Percentiles rank a stretch among this genome's conserved stretches.
Conservation (phyloP, 2,888 invertebrate species). For the Villa cingulata region DNA sequence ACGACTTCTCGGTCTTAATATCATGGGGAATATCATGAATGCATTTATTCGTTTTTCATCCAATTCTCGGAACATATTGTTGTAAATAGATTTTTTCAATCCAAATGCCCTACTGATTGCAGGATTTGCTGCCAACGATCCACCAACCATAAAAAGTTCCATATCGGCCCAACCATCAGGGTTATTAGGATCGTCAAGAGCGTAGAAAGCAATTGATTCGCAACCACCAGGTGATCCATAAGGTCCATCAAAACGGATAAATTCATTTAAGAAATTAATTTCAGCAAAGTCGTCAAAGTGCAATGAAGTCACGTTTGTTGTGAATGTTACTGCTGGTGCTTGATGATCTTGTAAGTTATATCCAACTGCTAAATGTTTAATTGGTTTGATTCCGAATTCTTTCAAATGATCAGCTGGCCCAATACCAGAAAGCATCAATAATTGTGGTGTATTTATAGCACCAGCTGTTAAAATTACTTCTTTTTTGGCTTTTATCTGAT, state of each 20-base stretch:
- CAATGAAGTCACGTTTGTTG: slow-evolving; percentile 34
- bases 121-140: slow-evolving; percentile 35
- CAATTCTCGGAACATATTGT: slow-evolving; percentile 36
- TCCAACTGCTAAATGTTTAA: slow-evolving; percentile 49
- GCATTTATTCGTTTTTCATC: slow-evolving; percentile 31
- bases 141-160: slow-evolving; percentile 52
- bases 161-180: slow-evolving; percentile 49
- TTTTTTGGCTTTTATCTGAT: slow-evolving; percentile 41
- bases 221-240: slow-evolving; percentile 44
- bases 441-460: slow-evolving; percentile 65
- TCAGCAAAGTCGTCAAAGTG: slow-evolving; percentile 31
- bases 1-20: slow-evolving; percentile 54
- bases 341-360: slow-evolving; percentile 51
- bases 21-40: slow-evolving; percentile 47
- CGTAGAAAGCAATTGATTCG: slow-evolving; percentile 49
- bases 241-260: slow-evolving; percentile 33
- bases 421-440: slow-evolving; percentile 66
- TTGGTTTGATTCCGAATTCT: slow-evolving; percentile 40
- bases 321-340: slow-evolving; percentile 54
- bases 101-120: slow-evolving; percentile 37
- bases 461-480: slow-evolving; percentile 66
- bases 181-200: slow-evolving; percentile 41
- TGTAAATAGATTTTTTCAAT: slow-evolving; percentile 35
- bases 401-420: slow-evolving; percentile 46
- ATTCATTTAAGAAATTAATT: slow-evolving; percentile 25